Conservation (phyloP, 2,797 vertebrate genomes). For the Garrulus glandarius region DNA sequence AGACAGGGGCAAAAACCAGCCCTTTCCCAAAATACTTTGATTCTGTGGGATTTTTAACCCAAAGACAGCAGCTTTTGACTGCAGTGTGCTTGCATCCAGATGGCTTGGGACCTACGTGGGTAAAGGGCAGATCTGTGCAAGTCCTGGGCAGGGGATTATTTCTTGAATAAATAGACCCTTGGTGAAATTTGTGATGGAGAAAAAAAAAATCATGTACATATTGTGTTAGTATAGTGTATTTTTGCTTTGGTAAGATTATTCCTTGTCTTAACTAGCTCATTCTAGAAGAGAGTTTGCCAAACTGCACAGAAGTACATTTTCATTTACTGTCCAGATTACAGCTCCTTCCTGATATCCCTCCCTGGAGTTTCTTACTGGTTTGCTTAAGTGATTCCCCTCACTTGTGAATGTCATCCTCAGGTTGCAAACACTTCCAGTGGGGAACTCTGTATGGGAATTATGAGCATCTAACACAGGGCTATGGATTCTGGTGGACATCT, state of each 20-base stretch:
- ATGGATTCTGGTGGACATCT: not conserved
- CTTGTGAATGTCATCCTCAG: not conserved
- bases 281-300: not conserved
- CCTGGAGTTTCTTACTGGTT: not conserved
- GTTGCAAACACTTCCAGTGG: not conserved
- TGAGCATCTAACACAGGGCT: not conserved
- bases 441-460: not conserved
- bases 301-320: not conserved
- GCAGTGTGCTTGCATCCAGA: accelerated
- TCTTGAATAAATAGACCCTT: not conserved
- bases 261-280: not conserved
- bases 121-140: not conserved
- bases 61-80: not conserved
- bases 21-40: not conserved
- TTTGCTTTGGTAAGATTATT: not conserved
- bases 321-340: not conserved
- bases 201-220: not conserved
- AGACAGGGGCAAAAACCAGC: not conserved
- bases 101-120: not conserved
- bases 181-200: not conserved
- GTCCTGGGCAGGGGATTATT: not conserved
- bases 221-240: not conserved
- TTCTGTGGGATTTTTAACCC: not conserved
- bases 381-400: not conserved
- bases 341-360: not conserved